A percentile compares a stretch with the other conserved stretches of the same genome.
These are phyloP conservation scores for Chrysolina haemoptera DNA, from an alignment of 2,888 invertebrate genomes.

Conservation along the genomic window DNA sequence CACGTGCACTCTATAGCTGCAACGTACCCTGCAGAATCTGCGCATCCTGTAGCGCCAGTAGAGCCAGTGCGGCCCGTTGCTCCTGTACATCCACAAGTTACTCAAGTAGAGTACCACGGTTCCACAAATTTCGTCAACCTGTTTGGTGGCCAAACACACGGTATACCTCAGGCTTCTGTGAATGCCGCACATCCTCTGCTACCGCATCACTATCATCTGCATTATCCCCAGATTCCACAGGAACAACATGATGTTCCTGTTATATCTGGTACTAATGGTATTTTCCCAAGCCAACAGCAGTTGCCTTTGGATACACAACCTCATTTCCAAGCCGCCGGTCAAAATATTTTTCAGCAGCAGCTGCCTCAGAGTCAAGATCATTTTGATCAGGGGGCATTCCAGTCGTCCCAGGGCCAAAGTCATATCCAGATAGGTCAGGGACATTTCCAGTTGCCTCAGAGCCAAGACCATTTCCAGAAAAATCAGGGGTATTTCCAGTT, in stretches of 20 bases:
- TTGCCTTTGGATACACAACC: constrained; percentile 44
- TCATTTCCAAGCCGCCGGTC: constrained; percentile 42
- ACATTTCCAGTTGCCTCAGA: neutral
- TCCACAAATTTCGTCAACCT: constrained; percentile 49
- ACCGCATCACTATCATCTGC: constrained; percentile 44
- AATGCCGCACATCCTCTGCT: constrained; percentile 42
- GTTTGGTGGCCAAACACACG: constrained; percentile 39
- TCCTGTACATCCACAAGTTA: neutral
- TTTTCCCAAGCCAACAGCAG: constrained; percentile 44
- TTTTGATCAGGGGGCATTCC: neutral
- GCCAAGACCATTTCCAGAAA: constrained; percentile 16
- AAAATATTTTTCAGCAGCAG: constrained; percentile 49
- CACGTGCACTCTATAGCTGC: too few relatives aligned
- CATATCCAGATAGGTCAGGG: constrained; percentile 32
- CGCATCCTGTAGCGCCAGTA: constrained; percentile 29
- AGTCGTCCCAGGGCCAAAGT: neutral
- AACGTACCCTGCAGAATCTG: constrained; percentile 15
- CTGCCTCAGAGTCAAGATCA: constrained; percentile 37
- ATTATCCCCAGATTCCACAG: constrained; percentile 47
- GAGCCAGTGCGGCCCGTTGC: constrained; percentile 16
- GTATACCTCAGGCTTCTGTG: constrained; percentile 42
- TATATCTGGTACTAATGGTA: constrained; percentile 2
- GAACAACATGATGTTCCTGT: constrained; percentile 14
- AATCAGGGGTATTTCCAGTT: neutral
- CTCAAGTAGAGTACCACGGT: constrained; percentile 53